phyloP scores from a whole-genome alignment of 2,113 vertebrate genomes.

The Phrynosoma blainvillii region DNA sequence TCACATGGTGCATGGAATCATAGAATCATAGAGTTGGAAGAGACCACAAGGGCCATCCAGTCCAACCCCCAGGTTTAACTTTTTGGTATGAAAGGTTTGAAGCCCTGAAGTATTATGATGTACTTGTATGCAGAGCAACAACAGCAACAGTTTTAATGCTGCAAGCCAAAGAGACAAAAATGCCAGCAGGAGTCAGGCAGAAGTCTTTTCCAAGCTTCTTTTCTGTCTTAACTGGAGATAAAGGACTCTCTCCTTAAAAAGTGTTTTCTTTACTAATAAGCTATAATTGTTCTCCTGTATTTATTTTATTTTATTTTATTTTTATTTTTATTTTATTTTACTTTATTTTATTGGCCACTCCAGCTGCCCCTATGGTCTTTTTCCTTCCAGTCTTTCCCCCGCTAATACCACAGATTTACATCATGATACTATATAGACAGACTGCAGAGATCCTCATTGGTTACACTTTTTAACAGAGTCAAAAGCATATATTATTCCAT shows the following conservation, averaged over 20 bases:
- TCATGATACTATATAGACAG: background rate
- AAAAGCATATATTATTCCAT: background rate
- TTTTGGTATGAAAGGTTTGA: background rate
- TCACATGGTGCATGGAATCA: too few species aligned
- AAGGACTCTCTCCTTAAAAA: background rate
- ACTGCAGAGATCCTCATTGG: background rate
- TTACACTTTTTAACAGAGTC: background rate
- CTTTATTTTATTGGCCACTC: background rate
- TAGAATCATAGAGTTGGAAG: too few species aligned
- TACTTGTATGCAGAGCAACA: background rate
- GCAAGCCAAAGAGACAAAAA: background rate
- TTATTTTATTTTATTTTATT: too few species aligned
- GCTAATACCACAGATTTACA: background rate
- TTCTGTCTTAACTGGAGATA: background rate
- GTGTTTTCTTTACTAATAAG: background rate
- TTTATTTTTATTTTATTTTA: too few species aligned
- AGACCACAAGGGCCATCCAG: too few species aligned
- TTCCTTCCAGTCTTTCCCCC: too few species aligned
- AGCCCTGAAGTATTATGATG: background rate
- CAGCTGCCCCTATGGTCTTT: too few species aligned
- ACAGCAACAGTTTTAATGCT: background rate
- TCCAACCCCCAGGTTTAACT: too few species aligned
- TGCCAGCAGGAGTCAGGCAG: background rate
- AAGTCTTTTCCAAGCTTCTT: background rate
- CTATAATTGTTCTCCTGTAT: background rate